These are phyloP conservation scores for Danaus chrysippus DNA, from an alignment of 2,888 invertebrate genomes.

Conservation along the genomic window DNA sequence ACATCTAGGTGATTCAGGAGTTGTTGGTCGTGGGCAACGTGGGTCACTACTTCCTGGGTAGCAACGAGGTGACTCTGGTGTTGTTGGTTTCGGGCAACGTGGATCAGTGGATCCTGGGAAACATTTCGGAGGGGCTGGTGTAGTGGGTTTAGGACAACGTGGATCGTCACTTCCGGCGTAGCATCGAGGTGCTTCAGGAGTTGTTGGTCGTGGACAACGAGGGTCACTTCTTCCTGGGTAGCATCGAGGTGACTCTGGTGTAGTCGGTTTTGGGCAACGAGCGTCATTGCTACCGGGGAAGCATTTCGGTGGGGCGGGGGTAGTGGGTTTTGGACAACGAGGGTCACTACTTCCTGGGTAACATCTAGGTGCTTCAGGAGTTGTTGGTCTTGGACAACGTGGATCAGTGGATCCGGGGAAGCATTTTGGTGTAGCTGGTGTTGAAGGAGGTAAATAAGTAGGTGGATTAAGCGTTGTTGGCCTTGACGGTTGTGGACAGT, in stretches of 20 bases:
- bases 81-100: conserved; percentile 39
- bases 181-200: conserved; percentile 34
- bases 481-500: conserved; percentile 42
- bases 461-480: conserved; percentile 37
- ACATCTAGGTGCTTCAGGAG: conserved; percentile 41
- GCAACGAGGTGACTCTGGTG: conserved; percentile 36
- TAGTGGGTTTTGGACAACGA: conserved; percentile 42
- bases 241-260: conserved; percentile 40
- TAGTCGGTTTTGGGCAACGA: conserved; percentile 43
- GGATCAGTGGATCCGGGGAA: conserved; percentile 39
- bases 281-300: conserved; percentile 42
- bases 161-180: conserved; percentile 38
- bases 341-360: conserved; percentile 47
- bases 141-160: conserved; percentile 39
- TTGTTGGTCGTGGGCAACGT: conserved; percentile 37
- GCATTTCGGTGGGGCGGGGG: conserved; percentile 36
- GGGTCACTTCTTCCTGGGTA: conserved; percentile 42
- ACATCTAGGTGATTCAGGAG: conserved; percentile 35
- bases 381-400: conserved; percentile 36
- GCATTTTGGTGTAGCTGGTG: conserved; percentile 37
- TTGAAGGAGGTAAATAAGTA: conserved; percentile 35
- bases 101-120: conserved; percentile 41
- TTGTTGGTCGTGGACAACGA: conserved; percentile 42
- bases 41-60: conserved; percentile 33
- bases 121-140: conserved; percentile 34